Evolutionary conservation across 2,113 vertebrate genomes (phyloP).

Genomic region (Gila orcuttii): DNA sequence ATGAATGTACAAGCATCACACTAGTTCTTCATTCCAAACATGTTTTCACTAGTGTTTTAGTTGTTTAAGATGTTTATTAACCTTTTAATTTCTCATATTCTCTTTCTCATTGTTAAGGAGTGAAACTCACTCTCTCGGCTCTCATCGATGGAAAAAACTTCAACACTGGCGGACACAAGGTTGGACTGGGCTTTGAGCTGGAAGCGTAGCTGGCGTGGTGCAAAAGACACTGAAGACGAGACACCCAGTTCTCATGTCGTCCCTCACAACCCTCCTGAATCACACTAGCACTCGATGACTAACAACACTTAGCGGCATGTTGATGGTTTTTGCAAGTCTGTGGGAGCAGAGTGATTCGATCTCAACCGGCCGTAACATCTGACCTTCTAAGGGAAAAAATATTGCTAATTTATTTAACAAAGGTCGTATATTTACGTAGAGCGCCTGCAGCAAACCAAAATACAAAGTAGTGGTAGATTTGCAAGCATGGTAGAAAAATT

Average conservation of each 20-base stretch:
- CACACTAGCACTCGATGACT: slow-evolving; percentile 1
- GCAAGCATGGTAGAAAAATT: not conserved
- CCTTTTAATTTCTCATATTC: not conserved
- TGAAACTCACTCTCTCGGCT: slow-evolving; percentile 92
- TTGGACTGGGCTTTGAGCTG: slow-evolving; percentile 94
- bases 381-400: slow-evolving; percentile 31
- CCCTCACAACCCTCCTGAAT: not conserved
- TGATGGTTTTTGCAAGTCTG: not conserved
- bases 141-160: slow-evolving; percentile 97
- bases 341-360: not conserved
- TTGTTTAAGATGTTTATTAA: not conserved
- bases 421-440: not conserved
- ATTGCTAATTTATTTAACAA: not conserved
- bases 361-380: not conserved
- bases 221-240: slow-evolving; percentile 12
- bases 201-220: slow-evolving; percentile 79
- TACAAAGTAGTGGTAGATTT: slow-evolving; percentile 1
- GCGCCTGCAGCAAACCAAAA: not conserved
- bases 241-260: not conserved
- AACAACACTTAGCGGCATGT: slow-evolving; percentile 44
- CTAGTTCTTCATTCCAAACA: not conserved
- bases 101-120: slow-evolving; percentile 74
- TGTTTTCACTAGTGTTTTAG: not conserved
- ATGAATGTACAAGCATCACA: not conserved
- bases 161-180: slow-evolving; percentile 92